Evolutionary conservation across 1,140 invertebrate genomes (phyloP), one percentile per base, ranked within the genome.

Genomic region (Lanistes nyassanus): DNA sequence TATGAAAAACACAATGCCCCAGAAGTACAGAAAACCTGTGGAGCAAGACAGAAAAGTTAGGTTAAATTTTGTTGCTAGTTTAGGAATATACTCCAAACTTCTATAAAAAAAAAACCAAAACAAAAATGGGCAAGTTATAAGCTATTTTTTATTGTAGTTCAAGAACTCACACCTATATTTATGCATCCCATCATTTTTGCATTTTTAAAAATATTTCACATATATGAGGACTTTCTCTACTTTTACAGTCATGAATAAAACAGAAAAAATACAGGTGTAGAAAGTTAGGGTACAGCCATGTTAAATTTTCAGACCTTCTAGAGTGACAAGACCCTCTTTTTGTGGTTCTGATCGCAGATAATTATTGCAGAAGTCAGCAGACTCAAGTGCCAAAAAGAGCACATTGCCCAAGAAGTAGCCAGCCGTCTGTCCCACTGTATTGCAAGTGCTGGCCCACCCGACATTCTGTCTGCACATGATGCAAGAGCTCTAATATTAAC

Each of bases 381-480:
- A 99, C 89, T 99, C 97, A n/a, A 99, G 89, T 0, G 97, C 96
- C 84, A 99, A 93, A 88, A 99, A 99, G 19, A 99, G 90, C 4
- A 99, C 96, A 91, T 99, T 99, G 55, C 98, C 98, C 2, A 99
- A 89, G 86, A 99, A 99, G 89, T 96, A 98, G 1, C 98, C 98
- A 73, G 96, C 95, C 0, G 97, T 99, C 91, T 99, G 98, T 26
- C 98, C 98, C 16, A 99, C 97, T 83, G 95, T 95, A 86, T 99
- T 99, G 88, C 98, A 99, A 0, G 98, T 99, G 19, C 97, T 99
- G 13, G 98, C 98, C 91, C 99, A 97, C n/a, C 96, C 97, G 47
- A 99, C 96, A 91, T 99, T 99, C 71, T 89, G 86, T 92, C 94
- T 91, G 92, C 71, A 74, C 76, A 29, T 62, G 66, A 60, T 60